A percentile compares a stretch with the other conserved stretches of the same genome.
phyloP scores from a whole-genome alignment of 2,113 vertebrate genomes.

The Notechis scutatus region DNA sequence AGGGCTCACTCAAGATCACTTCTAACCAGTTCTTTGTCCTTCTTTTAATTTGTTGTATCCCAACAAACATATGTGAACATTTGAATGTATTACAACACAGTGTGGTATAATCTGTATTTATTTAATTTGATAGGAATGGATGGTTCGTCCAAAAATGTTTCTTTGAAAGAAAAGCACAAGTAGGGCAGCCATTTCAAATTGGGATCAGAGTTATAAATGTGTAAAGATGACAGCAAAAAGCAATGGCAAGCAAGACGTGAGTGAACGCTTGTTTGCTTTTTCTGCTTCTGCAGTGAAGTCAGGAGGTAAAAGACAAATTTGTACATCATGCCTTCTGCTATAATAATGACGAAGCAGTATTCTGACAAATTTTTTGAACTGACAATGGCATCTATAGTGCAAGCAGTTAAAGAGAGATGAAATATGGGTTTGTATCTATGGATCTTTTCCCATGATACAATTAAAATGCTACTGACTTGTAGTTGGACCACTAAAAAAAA shows the following conservation, averaged over 20 bases:
- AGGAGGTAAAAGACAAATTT: rapidly evolving
- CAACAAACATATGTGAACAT: neutral
- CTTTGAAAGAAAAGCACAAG: slow-evolving; percentile 26
- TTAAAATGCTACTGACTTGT: neutral
- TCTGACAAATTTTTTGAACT: neutral
- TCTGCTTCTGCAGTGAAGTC: slow-evolving; percentile 10
- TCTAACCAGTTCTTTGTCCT: neutral
- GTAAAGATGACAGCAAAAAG: slow-evolving; percentile 4
- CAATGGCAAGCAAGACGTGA: slow-evolving; percentile 1
- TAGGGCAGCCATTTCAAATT: slow-evolving; percentile 17
- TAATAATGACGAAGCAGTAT: neutral
- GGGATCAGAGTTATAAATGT: slow-evolving; percentile 40
- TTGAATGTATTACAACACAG: neutral
- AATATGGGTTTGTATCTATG: neutral
- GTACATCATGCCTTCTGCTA: neutral
- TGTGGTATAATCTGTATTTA: neutral
- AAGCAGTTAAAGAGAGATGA: neutral
- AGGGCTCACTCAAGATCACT: neutral
- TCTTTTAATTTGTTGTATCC: neutral
- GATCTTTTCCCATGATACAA: neutral
- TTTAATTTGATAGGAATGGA: neutral
- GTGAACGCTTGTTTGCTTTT: slow-evolving; percentile 15
- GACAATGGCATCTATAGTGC: neutral
- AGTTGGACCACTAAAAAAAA: neutral
- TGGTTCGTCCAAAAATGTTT: neutral